A percentile compares a stretch with the other conserved stretches of the same genome.
phyloP scores from a whole-genome alignment of 1,140 invertebrate species.

The Trissolcus basalis region DNA sequence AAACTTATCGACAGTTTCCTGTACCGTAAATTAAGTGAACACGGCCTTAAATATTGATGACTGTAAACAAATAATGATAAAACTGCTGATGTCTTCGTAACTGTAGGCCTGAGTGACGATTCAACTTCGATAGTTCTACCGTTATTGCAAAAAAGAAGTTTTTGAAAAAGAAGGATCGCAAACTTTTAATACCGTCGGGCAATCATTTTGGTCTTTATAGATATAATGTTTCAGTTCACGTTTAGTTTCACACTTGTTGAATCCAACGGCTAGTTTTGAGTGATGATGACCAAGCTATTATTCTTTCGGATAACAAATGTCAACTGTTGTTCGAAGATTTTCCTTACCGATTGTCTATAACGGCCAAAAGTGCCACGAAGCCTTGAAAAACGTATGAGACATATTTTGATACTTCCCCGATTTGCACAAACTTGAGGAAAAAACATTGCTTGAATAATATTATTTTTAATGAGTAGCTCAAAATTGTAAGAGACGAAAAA shows the following conservation, averaged over 20 bases:
- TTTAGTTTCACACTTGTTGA: too few relatives aligned
- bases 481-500: conserved; percentile 60
- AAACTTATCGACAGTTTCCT: conserved; percentile 68
- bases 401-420: conserved; percentile 75
- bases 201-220: conserved; percentile 30
- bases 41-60: conserved; percentile 73
- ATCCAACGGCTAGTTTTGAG: too few relatives aligned
- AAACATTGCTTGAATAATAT: conserved; percentile 69
- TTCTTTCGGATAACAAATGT: too few relatives aligned
- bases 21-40: conserved; percentile 65
- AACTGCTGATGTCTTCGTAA: conserved; percentile 51
- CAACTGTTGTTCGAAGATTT: background rate
- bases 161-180: conserved; percentile 24
- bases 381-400: conserved; percentile 65
- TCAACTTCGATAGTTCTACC: conserved; percentile 34
- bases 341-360: conserved; percentile 21
- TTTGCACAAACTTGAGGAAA: conserved; percentile 64
- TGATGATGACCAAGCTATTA: too few relatives aligned
- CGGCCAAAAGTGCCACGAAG: conserved; percentile 49
- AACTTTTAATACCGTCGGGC: conserved; percentile 32
- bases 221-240: too few relatives aligned
- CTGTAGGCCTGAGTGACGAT: conserved; percentile 55
- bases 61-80: conserved; percentile 60
- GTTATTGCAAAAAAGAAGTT: conserved; percentile 55
- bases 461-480: conserved; percentile 73